Evolutionary conservation across 2,888 invertebrate genomes (phyloP).

Genomic region (Neelides folsomi): DNA sequence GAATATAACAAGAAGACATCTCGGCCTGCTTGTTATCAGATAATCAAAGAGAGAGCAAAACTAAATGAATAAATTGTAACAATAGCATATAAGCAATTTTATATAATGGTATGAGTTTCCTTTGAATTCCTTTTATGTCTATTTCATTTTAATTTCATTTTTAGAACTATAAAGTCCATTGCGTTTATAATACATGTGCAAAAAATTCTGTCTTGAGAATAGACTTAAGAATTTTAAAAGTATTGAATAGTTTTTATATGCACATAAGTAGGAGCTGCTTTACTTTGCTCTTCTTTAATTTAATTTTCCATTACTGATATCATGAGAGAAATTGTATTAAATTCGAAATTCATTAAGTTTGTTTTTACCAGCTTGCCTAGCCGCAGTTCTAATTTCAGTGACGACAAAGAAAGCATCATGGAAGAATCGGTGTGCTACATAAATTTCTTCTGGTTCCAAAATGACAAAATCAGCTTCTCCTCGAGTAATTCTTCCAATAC

Average conservation of each 20-base stretch:
- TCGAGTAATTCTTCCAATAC: constrained; percentile 59
- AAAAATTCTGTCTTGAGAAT: too few species aligned
- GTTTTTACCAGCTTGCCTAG: constrained; percentile 55
- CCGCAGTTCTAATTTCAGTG: constrained; percentile 61
- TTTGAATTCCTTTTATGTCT: neutral
- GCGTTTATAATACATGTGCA: too few species aligned
- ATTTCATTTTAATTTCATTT: too few species aligned
- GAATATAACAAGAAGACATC: too few species aligned
- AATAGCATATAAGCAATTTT: neutral
- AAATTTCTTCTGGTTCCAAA: constrained; percentile 78
- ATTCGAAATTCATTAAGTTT: constrained; percentile 3
- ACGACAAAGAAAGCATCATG: constrained; percentile 60
- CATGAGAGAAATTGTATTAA: too few species aligned
- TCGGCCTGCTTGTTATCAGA: too few species aligned
- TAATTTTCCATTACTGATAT: too few species aligned
- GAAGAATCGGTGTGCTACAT: constrained; percentile 42
- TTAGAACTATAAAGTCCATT: too few species aligned
- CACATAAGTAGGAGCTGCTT: neutral
- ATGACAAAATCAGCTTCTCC: constrained; percentile 67
- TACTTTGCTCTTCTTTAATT: too few species aligned
- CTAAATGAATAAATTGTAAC: neutral
- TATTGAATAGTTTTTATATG: too few species aligned
- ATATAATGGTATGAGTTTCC: neutral
- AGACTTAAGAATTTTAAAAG: too few species aligned
- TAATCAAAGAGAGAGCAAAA: too few species aligned